Base-by-base conservation (phyloP, 1,140 invertebrate genomes). In the Panagrolaimus sp. region DNA sequence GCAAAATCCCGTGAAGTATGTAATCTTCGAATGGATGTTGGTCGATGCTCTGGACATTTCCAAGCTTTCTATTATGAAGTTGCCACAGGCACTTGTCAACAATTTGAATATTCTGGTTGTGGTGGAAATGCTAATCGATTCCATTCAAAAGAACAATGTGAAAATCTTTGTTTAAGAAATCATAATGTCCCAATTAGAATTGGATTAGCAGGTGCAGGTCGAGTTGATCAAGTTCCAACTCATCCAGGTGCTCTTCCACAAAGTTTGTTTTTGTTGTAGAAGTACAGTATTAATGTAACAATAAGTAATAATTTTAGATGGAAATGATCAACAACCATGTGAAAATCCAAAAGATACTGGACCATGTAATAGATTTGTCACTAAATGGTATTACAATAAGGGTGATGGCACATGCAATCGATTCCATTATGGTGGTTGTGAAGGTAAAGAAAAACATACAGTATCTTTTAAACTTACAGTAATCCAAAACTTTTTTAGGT, bases 371-470 rank as follows among this genome's bases (percentile, higher is more conserved):
- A 91, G 91, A n/a, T 90, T 89, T 81, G 93, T 88, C 84, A 86
- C 86, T 17, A 88, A 90, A 63, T 96, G 90, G 90, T 89, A 88
- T 84, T 96, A 88, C 84, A 89, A 94, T 80, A 87, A 89, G 73
- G 87, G 89, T 70, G 84, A 87, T 24, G 90, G 92, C 83, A 88
- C 90, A 68, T 98, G 94, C 88, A 87, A 90, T 86, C 91, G 92
- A 55, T 98, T 98, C 88, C 93, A 93, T 88, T 96, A 92, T 87
- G 89, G 89, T 70, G 93, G 93, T 73, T 94, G 92, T 85, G 86
- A 63, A 86, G 87, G 43, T 89, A 91, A 83, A 6, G 73, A 8
- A 52, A 66, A 38, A 4, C 7, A 4, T 38, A 38, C 7, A 4
- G 2, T 38, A 38, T 7, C 32, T 38, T 12, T 83, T 81, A 72